Evolutionary conservation across 2,888 invertebrate genomes (phyloP).

Genomic region (Tyria jacobaeae): DNA sequence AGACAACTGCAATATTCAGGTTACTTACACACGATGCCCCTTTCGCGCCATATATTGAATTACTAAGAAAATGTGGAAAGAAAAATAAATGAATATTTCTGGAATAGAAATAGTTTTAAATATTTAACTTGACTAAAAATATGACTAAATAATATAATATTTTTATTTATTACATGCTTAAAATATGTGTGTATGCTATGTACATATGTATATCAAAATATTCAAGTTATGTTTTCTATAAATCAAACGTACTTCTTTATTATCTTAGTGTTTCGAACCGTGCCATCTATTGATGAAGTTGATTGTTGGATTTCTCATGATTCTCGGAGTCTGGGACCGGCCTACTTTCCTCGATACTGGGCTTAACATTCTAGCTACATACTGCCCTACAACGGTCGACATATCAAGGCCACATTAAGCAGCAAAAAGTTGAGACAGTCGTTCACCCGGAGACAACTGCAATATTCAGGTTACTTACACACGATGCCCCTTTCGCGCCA

Average conservation of each 20-base stretch:
- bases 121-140: background rate
- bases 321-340: slow-evolving; percentile 68
- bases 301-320: slow-evolving; percentile 71
- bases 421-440: slow-evolving; percentile 69
- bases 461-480: slow-evolving; percentile 70
- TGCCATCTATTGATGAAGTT: slow-evolving; percentile 45
- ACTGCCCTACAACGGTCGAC: slow-evolving; percentile 72
- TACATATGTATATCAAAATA: no score
- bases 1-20: slow-evolving; percentile 69
- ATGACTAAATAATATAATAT: no score
- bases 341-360: slow-evolving; percentile 73
- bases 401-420: slow-evolving; percentile 69
- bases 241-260: no score
- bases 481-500: slow-evolving; percentile 46
- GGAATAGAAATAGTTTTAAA: background rate
- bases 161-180: no score
- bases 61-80: background rate
- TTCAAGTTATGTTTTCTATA: no score
- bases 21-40: slow-evolving; percentile 55
- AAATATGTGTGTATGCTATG: no score
- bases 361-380: slow-evolving; percentile 58
- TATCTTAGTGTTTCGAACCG: background rate
- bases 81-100: background rate
- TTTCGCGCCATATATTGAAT: slow-evolving; percentile 40
- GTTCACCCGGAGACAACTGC: slow-evolving; percentile 68